phyloP scores from a whole-genome alignment of 2,797 vertebrate genomes.

The Cuniculus paca region DNA sequence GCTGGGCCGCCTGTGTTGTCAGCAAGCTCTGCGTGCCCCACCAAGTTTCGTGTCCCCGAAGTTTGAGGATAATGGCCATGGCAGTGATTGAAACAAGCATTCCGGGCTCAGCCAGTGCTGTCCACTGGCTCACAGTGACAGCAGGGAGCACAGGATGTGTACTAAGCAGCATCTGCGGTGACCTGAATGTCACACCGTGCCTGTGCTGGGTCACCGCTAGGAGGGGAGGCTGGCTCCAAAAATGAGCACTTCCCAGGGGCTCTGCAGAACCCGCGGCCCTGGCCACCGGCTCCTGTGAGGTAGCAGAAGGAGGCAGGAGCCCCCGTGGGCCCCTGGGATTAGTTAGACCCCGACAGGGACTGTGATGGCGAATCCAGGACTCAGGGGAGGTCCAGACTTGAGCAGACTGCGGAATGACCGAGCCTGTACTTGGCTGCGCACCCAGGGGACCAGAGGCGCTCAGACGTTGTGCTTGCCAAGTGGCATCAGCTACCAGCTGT shows the following conservation, averaged over 20 bases:
- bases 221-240: background rate
- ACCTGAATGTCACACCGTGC: background rate
- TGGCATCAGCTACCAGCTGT: fast-evolving
- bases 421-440: fast-evolving
- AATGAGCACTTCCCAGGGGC: background rate
- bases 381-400: background rate
- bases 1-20: background rate
- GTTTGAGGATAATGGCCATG: background rate
- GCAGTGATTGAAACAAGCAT: background rate
- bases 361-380: background rate
- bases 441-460: background rate
- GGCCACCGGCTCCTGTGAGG: background rate
- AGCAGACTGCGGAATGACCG: background rate
- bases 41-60: background rate
- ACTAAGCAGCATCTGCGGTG: background rate
- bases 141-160: background rate
- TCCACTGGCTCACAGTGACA: background rate
- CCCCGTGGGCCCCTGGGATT: too few relatives aligned
- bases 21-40: background rate
- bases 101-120: background rate
- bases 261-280: background rate
- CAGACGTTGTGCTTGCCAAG: fast-evolving
- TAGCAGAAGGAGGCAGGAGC: background rate
- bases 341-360: background rate
- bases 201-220: background rate